Base-by-base conservation (phyloP, 2,888 invertebrate species). In the Brachynemurus nebulosus region DNA sequence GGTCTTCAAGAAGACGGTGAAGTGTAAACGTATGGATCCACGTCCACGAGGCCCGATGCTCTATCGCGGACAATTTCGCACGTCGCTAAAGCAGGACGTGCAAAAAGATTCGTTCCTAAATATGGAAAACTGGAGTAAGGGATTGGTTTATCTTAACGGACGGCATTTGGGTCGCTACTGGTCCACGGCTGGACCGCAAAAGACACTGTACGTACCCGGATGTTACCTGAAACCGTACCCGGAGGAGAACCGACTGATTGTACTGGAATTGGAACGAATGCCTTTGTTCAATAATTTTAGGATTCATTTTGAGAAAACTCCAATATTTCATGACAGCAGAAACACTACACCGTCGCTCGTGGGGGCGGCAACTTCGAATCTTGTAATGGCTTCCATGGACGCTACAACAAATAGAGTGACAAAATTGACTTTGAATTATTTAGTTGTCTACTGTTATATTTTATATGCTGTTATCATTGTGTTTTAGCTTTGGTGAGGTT, bases 141-240 rank as follows among this genome's bases (percentile, higher is more conserved):
- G 88, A 2, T 70, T 79, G 42, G 74, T 80, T 1, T 82, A 82
- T 63, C 62, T 89, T 1, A 89, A 89, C 57, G 82, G 80, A 0
- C 71, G 80, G 54, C 85, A 86, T 60, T 67, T 89, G 12, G 89
- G 89, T 0, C 70, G 89, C 25, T 89, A 86, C 61, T 88, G 86
- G 82, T 78, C 79, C 0, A 55, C 67, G 1, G 68, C 70, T 16
- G 88, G 88, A 0, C 89, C 89, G 0, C 82, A 85, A 61, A 66
- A 78, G 42, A 85, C 85, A 0, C 65, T 88, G 1, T 89, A 83
- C 59, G 65, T 86, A 17, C 88, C 88, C 1, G 80, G 75, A 0
- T 72, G 80, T 1, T 71, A 77, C 60, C 69, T 85, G 17, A 68
- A 64, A 30, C 50, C 57, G 11, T 73, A 74, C 16, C 33, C 33